Percentiles rank a stretch among this genome's conserved stretches.
Conservation (phyloP, 1,140 invertebrate genomes). For the Arctopsyche grandis region DNA sequence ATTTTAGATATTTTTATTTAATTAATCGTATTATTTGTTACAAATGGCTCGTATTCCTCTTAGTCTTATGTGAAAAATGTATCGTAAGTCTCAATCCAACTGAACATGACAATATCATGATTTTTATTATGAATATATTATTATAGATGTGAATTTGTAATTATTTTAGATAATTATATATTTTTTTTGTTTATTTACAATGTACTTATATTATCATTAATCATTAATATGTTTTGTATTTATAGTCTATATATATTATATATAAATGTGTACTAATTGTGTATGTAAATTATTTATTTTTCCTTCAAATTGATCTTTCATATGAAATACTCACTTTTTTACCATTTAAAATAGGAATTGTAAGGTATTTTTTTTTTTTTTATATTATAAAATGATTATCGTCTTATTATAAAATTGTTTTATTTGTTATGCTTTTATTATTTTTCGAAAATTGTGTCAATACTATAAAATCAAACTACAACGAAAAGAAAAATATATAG, state of each 20-base stretch:
- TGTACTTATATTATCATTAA: slow-evolving; percentile 7
- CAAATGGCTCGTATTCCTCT: slow-evolving; percentile 20
- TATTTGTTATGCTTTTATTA: background rate
- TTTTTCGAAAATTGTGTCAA: slow-evolving; percentile 9
- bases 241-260: slow-evolving; percentile 7
- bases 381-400: slow-evolving; percentile 15
- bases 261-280: slow-evolving; percentile 18
- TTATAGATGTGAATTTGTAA: background rate
- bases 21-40: background rate
- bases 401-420: slow-evolving; percentile 5
- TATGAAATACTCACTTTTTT: slow-evolving; percentile 28
- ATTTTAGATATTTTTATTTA: background rate
- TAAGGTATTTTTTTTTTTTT: slow-evolving; percentile 19
- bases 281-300: slow-evolving; percentile 26
- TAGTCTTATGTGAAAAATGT: background rate
- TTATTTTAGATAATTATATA: slow-evolving; percentile 1
- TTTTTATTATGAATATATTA: background rate
- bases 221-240: slow-evolving; percentile 23
- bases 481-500: no score
- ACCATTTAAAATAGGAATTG: slow-evolving; percentile 14
- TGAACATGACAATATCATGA: background rate
- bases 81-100: background rate
- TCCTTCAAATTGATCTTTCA: slow-evolving; percentile 23
- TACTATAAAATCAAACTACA: no score
- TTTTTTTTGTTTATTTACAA: background rate